Percentiles rank a stretch among this genome's conserved stretches.
Conservation (phyloP, 2,888 invertebrate genomes). For the Andricus quercusramuli region DNA sequence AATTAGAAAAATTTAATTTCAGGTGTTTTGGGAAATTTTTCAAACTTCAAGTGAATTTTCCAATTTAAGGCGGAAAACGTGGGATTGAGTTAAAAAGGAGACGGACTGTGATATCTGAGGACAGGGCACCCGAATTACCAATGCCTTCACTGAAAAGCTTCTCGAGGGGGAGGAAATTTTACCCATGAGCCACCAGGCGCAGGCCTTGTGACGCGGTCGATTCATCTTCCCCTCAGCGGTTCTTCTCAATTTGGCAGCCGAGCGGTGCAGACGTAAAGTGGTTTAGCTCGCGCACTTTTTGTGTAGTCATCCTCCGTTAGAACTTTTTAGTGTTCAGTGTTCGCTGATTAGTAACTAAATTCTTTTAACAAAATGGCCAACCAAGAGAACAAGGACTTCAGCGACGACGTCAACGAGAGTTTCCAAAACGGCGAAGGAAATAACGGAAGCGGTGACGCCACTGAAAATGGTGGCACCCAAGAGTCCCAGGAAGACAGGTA, state of each 20-base stretch:
- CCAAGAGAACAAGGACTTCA: constrained; percentile 77
- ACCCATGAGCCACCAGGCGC: constrained; percentile 21
- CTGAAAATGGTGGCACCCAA: constrained; percentile 84
- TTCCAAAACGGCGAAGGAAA: constrained; percentile 80
- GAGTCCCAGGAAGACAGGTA: constrained; percentile 78
- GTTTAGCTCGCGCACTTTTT: neutral
- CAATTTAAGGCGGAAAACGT: no score
- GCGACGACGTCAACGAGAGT: constrained; percentile 80
- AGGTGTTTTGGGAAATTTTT: no score
- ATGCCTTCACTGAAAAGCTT: no score
- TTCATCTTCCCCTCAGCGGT: neutral
- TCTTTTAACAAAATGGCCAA: constrained; percentile 68
- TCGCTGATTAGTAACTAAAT: constrained; percentile 49
- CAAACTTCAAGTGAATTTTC: no score
- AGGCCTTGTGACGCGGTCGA: no score
- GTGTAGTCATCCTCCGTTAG: constrained; percentile 39
- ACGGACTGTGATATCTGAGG: no score
- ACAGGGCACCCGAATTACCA: no score
- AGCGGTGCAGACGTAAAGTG: constrained; percentile 66
- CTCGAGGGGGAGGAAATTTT: constrained; percentile 16
- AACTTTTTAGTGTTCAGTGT: constrained; percentile 6
- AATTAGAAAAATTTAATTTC: no score
- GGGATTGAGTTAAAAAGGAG: no score
- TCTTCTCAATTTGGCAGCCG: constrained; percentile 69
- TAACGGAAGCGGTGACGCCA: constrained; percentile 84